These are phyloP conservation scores for Petrocephalus schoutedeni DNA, from an alignment of 2,797 vertebrate species.

Conservation along the genomic window DNA sequence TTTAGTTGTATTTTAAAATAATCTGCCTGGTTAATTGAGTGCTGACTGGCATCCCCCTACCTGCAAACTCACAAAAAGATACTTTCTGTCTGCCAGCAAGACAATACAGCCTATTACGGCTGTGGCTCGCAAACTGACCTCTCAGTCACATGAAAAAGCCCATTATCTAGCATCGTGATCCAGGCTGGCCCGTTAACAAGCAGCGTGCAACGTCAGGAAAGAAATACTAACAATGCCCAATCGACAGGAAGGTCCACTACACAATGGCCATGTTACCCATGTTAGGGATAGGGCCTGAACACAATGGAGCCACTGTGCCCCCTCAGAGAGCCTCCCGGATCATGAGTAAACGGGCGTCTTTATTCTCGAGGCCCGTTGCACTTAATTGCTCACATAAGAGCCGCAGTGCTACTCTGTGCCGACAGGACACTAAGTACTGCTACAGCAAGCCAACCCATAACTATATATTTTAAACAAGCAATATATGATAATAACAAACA, in stretches of 20 bases:
- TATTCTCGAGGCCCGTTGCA: neutral
- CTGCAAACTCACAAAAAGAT: neutral
- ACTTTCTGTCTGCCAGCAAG: neutral
- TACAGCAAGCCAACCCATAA: too few relatives aligned
- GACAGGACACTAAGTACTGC: neutral
- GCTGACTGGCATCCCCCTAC: slow-evolving; percentile 13
- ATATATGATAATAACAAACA: neutral
- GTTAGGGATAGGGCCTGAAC: neutral
- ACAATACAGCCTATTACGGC: slow-evolving; percentile 13
- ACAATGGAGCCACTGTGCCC: neutral
- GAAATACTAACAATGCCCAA: neutral
- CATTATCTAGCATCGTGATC: neutral
- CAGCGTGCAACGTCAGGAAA: neutral
- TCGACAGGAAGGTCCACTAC: neutral
- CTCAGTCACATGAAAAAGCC: neutral
- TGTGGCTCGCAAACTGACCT: neutral
- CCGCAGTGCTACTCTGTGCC: neutral
- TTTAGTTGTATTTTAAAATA: neutral
- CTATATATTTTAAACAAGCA: neutral
- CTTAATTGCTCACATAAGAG: neutral
- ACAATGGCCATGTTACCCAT: neutral
- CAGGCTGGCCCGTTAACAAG: neutral
- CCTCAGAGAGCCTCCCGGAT: neutral
- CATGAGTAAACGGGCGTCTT: neutral
- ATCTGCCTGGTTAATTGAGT: slow-evolving; percentile 9